Evolutionary conservation across 2,113 vertebrate genomes (phyloP).

Genomic region (Terrapene triunguis): DNA sequence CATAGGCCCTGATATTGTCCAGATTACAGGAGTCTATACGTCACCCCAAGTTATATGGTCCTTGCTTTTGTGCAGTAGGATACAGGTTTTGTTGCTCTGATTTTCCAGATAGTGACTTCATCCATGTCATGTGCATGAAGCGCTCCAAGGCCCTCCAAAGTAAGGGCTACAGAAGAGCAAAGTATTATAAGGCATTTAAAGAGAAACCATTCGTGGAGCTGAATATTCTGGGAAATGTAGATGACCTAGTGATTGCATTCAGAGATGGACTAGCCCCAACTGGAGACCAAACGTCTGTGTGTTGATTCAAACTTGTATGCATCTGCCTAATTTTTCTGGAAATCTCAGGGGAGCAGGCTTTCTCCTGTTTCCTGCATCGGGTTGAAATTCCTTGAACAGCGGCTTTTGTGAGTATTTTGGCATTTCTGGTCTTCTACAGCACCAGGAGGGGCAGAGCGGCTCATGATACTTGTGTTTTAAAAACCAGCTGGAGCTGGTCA

Average conservation of each 20-base stretch:
- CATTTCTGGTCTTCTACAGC: neutral
- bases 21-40: neutral
- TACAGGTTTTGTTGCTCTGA: neutral
- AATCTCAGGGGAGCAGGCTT: neutral
- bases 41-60: fast-evolving
- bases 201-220: neutral
- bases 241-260: neutral
- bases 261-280: neutral
- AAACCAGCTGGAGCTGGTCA: neutral
- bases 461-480: slow-evolving; percentile 38
- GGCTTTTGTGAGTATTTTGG: neutral
- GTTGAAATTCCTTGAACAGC: slow-evolving; percentile 64
- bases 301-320: neutral
- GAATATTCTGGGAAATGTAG: neutral
- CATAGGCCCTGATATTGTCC: neutral
- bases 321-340: slow-evolving; percentile 23
- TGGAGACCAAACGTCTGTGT: neutral
- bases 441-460: neutral
- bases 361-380: neutral
- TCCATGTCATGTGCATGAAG: neutral
- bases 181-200: neutral
- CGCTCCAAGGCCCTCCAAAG: neutral
- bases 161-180: neutral
- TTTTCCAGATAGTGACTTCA: neutral
- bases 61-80: neutral